These are phyloP conservation scores for Apostichopus parvimensis DNA, from an alignment of 35 echinoderm and acorn worm genomes.

Conservation along the genomic window DNA sequence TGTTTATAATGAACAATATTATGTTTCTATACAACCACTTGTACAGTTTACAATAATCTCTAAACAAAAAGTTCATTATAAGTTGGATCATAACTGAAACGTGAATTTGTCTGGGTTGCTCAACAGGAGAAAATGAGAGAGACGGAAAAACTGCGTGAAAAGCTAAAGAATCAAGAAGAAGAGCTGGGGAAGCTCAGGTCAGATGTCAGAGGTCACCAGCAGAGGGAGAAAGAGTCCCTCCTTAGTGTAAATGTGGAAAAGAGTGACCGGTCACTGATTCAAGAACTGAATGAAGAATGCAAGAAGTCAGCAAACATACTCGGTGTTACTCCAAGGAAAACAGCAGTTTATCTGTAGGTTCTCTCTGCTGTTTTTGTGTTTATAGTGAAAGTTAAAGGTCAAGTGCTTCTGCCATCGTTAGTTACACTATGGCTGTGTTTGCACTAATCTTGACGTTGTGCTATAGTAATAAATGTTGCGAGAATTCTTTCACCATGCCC, in stretches of 20 bases:
- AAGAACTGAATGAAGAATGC: conserved; percentile 90
- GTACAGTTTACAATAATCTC: no score
- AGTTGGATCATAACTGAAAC: neutral
- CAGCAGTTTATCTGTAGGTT: conserved; percentile 53
- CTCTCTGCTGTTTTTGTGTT: no score
- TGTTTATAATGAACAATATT: no score
- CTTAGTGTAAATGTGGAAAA: conserved; percentile 43
- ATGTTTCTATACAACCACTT: no score
- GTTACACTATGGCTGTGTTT: no score
- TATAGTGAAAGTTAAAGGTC: no score
- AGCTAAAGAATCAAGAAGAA: conserved; percentile 74
- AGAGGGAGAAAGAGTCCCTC: conserved; percentile 64
- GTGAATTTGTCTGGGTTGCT: neutral
- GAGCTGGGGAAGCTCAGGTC: conserved; percentile 75
- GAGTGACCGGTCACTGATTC: conserved; percentile 59
- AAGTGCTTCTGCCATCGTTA: no score
- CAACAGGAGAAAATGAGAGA: conserved; percentile 84
- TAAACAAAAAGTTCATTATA: no score
- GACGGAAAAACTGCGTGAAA: conserved; percentile 65
- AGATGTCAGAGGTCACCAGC: conserved; percentile 75
- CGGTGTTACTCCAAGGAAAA: conserved; percentile 58
- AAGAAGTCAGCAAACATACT: conserved; percentile 68
- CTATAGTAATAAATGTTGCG: no score
- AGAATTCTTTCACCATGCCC: no score
- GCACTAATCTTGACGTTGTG: no score